Evolutionary conservation across 1,140 invertebrate genomes (phyloP), one percentile per base, ranked within the genome.

Genomic region (Leptonema lineaticorne): DNA sequence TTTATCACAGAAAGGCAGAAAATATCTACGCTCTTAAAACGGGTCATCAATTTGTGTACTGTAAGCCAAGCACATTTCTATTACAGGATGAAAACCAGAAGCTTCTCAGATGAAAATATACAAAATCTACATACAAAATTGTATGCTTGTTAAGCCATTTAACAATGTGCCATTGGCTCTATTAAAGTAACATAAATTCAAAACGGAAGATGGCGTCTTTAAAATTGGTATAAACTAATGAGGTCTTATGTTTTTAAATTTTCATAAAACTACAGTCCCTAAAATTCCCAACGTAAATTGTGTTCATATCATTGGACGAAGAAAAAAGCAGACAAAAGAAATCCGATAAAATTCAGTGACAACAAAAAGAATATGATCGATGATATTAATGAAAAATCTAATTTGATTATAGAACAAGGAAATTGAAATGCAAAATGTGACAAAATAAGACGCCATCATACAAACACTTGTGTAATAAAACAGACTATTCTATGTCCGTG

Each of bases 1-100:
- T 69, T 72, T 71, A 72, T 72, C 70, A 72, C 70, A 72, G 70
- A 72, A 72, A 30, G 70, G 70, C 70, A 72, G 70, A 72, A 72
- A 69, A 60, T 67, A 67, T 69, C 70, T 72, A 69, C 70, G 67
- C 70, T 72, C 70, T 57, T 72, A 62, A 59, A 37, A 67, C 70
- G 58, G 63, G 67, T 69, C 70, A 57, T 63, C 63, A 50, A 57
- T 41, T 48, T 67, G 70, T 72, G 50, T 72, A 67, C 70, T 62
- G 56, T 29, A 72, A 63, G 63, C 67, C 18, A 33, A 64, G 56
- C 56, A 67, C 70, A 71, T 63, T 66, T 48, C 18, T 3, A 53
- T 22, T 53, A 53, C 9, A 53, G 2, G 18, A 6, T 14, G 4
- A 48, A 14, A 5, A 7, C 5, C 16, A 7, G 18, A 48, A 6